These are phyloP conservation scores for Anodontia alba DNA, from an alignment of 2,888 invertebrate genomes.

Conservation along the genomic window DNA sequence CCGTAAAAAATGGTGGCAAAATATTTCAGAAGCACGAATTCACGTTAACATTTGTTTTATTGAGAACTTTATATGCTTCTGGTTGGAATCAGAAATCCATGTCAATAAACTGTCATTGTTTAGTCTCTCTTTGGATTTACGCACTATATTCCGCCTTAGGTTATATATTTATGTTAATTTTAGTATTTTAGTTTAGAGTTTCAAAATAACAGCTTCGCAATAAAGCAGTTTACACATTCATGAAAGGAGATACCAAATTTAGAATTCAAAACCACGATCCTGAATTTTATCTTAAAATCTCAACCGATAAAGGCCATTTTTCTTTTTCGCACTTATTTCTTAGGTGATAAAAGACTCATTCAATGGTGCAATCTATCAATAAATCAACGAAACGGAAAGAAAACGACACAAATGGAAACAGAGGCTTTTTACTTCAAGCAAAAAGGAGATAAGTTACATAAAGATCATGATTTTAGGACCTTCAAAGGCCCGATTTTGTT, in stretches of 20 bases:
- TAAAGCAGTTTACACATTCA: background rate
- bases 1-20: too few relatives aligned
- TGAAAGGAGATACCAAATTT: background rate
- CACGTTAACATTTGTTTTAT: too few relatives aligned
- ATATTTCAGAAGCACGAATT: too few relatives aligned
- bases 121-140: too few relatives aligned
- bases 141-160: too few relatives aligned
- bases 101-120: too few relatives aligned
- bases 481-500: background rate
- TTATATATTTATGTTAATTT: background rate
- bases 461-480: background rate
- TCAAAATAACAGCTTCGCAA: background rate
- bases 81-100: too few relatives aligned
- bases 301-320: background rate
- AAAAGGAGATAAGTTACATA: background rate
- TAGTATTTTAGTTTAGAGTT: background rate
- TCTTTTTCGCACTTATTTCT: slow-evolving; percentile 14
- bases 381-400: background rate
- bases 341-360: slow-evolving; percentile 12
- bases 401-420: background rate
- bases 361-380: background rate
- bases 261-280: slow-evolving; percentile 3
- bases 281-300: background rate
- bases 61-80: too few relatives aligned
- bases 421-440: background rate